These are phyloP conservation scores for Psittacula derbiana DNA, from an alignment of 2,797 vertebrate genomes.

Conservation along the genomic window DNA sequence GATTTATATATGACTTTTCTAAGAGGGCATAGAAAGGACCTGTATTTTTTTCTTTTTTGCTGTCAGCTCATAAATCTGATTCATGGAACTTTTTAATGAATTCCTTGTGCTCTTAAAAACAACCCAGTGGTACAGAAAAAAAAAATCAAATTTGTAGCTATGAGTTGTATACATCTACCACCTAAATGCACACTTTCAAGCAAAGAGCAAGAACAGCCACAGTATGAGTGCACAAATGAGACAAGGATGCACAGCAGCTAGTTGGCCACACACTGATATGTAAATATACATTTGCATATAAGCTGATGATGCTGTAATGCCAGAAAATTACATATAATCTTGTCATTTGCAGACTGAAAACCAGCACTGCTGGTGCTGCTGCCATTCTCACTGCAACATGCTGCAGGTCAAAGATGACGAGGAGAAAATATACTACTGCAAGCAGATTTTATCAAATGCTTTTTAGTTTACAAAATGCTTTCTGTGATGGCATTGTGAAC, in stretches of 20 bases:
- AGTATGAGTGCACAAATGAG: background rate
- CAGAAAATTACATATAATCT: background rate
- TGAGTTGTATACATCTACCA: background rate
- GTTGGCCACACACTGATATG: accelerated
- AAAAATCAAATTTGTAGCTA: background rate
- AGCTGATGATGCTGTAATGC: background rate
- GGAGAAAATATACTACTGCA: background rate
- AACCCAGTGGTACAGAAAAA: background rate
- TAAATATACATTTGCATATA: background rate
- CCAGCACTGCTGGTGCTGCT: background rate
- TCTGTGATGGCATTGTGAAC: background rate
- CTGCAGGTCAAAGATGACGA: background rate
- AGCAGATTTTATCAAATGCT: background rate
- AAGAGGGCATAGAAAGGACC: background rate
- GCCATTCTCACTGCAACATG: background rate
- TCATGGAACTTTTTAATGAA: background rate
- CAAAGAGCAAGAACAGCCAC: background rate
- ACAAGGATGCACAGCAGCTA: background rate
- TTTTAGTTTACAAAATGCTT: background rate
- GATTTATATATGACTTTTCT: background rate
- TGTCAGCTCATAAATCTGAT: background rate
- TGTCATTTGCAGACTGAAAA: background rate
- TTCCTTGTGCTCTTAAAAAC: background rate
- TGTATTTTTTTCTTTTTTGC: background rate
- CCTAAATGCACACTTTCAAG: background rate